Conservation (phyloP, 2,888 invertebrate genomes). For the Drosophila maculinotata region DNA sequence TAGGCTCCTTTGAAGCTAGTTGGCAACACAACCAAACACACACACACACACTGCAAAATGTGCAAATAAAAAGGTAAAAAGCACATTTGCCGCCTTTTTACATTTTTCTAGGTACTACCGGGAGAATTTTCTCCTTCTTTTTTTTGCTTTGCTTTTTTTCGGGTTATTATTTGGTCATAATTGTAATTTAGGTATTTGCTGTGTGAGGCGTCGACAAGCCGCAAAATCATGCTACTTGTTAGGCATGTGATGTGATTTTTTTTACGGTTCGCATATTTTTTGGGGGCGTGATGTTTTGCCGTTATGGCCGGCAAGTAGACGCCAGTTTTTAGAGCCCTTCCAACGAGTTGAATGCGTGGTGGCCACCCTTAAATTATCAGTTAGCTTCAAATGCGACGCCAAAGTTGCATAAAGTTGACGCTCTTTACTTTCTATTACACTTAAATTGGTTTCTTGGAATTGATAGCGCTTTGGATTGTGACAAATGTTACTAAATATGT, state of each 20-base stretch:
- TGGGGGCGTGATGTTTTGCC: slow-evolving; percentile 42
- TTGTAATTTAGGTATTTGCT: slow-evolving; percentile 78
- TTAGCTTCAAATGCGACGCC: slow-evolving; percentile 28
- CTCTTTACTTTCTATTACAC: slow-evolving; percentile 6
- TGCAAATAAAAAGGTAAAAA: slow-evolving; percentile 45
- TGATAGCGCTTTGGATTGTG: not conserved
- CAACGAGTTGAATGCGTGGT: slow-evolving; percentile 26
- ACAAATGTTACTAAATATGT: too few species aligned
- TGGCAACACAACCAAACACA: slow-evolving; percentile 32
- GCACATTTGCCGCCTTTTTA: slow-evolving; percentile 53
- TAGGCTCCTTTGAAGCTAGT: slow-evolving; percentile 61
- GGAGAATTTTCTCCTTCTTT: slow-evolving; percentile 1
- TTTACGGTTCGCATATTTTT: slow-evolving; percentile 35
- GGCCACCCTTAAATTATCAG: slow-evolving; percentile 53
- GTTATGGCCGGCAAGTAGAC: slow-evolving; percentile 48
- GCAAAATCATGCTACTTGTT: slow-evolving; percentile 68
- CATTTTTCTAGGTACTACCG: slow-evolving; percentile 59
- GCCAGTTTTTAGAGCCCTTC: slow-evolving; percentile 21
- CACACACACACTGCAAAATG: slow-evolving; percentile 28
- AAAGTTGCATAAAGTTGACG: slow-evolving; percentile 32
- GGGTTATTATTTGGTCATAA: slow-evolving; percentile 78
- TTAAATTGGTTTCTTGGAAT: slow-evolving; percentile 34
- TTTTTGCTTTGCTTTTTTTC: slow-evolving; percentile 64
- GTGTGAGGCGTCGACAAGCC: slow-evolving; percentile 59
- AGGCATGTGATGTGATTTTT: slow-evolving; percentile 76